Percentiles rank a stretch among this genome's conserved stretches.
phyloP scores from a whole-genome alignment of 2,797 vertebrate species.

The Pelochelys cantorii region DNA sequence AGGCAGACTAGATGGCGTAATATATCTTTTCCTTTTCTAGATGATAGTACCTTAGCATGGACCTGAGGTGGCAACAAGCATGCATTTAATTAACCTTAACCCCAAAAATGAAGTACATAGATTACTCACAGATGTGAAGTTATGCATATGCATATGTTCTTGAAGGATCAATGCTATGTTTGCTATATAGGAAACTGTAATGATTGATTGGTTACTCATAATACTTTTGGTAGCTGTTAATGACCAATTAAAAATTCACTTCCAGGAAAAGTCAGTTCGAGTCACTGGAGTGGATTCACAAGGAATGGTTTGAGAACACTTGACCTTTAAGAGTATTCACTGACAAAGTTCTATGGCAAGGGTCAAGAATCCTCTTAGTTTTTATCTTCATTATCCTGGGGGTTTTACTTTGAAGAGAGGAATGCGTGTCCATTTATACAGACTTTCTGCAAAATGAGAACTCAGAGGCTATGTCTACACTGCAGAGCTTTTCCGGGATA shows the following conservation, averaged over 20 bases:
- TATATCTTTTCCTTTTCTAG: neutral
- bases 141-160: neutral
- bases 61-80: neutral
- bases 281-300: neutral
- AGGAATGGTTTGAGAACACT: neutral
- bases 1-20: neutral
- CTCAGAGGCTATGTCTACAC: neutral
- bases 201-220: neutral
- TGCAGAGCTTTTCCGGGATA: no score
- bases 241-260: neutral
- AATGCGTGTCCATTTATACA: neutral
- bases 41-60: neutral
- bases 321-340: neutral
- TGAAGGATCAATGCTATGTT: neutral
- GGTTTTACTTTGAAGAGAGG: neutral
- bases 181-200: neutral
- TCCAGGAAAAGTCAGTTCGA: neutral
- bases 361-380: neutral
- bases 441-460: neutral
- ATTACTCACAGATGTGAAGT: accelerated
- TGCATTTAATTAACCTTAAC: neutral
- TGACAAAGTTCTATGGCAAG: neutral
- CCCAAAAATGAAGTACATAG: neutral
- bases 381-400: neutral
- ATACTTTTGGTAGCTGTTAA: neutral